These are phyloP conservation scores for Dendrolimus houi DNA, from an alignment of 2,888 invertebrate species.

Conservation along the genomic window DNA sequence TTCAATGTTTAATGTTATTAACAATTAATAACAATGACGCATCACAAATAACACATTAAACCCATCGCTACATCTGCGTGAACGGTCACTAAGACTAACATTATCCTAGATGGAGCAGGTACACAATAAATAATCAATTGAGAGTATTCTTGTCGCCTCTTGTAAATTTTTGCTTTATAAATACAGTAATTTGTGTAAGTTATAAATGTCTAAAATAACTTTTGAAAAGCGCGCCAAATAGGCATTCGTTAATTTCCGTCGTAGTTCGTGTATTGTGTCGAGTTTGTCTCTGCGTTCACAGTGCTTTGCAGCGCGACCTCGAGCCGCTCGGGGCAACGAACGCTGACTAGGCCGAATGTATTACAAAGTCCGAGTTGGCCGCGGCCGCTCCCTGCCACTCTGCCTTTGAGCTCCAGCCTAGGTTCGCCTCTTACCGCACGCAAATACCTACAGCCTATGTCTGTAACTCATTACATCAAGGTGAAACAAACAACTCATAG, in stretches of 20 bases:
- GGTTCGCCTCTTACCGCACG: constrained; percentile 64
- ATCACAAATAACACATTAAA: too few relatives aligned
- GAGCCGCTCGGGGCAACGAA: constrained; percentile 63
- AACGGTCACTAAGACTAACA: too few relatives aligned
- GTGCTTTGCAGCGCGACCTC: constrained; percentile 48
- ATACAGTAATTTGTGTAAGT: too few relatives aligned
- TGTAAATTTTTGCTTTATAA: too few relatives aligned
- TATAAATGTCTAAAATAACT: not conserved
- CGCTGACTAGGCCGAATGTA: constrained; percentile 74
- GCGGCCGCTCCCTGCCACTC: constrained; percentile 68
- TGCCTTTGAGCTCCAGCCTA: constrained; percentile 68
- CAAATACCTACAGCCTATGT: constrained; percentile 48
- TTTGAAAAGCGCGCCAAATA: constrained; percentile 36
- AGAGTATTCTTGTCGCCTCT: too few relatives aligned
- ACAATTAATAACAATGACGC: too few relatives aligned
- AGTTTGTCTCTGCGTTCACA: constrained; percentile 19
- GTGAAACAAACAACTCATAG: constrained; percentile 49
- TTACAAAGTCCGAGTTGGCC: constrained; percentile 71
- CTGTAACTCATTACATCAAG: constrained; percentile 61
- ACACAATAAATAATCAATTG: too few relatives aligned
- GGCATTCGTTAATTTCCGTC: constrained; percentile 45
- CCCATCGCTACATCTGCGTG: too few relatives aligned
- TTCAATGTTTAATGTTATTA: too few relatives aligned
- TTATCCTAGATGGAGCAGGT: too few relatives aligned
- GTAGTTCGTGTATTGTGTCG: constrained; percentile 42